phyloP scores from a whole-genome alignment of 23 tunicate genomes.

The Phallusia fumigata region DNA sequence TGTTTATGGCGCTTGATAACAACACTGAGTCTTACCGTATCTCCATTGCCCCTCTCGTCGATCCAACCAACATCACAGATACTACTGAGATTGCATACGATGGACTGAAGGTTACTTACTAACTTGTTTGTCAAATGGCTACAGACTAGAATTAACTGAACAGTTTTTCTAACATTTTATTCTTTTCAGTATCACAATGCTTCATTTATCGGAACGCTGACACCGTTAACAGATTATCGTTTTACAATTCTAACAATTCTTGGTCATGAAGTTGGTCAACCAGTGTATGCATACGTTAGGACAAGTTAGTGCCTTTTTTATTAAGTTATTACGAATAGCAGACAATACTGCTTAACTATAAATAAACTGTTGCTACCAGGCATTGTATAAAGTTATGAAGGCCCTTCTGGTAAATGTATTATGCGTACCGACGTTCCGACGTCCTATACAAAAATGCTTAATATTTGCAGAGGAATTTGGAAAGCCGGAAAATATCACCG shows the following conservation, averaged over 20 bases:
- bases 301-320: slow-evolving; percentile 24
- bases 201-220: slow-evolving; percentile 18
- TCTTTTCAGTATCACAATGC: slow-evolving; percentile 19
- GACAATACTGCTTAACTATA: neutral
- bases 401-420: too few relatives aligned
- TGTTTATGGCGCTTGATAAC: slow-evolving; percentile 21
- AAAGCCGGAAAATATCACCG: slow-evolving; percentile 17
- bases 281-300: slow-evolving; percentile 17
- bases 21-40: slow-evolving; percentile 15
- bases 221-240: slow-evolving; percentile 18
- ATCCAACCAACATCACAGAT: slow-evolving; percentile 20
- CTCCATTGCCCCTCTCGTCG: slow-evolving; percentile 14
- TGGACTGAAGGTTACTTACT: neutral
- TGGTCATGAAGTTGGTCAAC: neutral
- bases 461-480: slow-evolving; percentile 33
- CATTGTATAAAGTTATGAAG: too few relatives aligned
- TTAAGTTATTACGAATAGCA: neutral
- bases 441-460: neutral
- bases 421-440: too few relatives aligned
- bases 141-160: neutral
- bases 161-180: neutral
- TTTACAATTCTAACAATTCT: slow-evolving; percentile 17
- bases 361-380: too few relatives aligned
- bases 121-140: neutral
- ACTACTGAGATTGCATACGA: neutral